Base-by-base conservation (phyloP, 2,888 invertebrate species). In the Fragum fragum region DNA sequence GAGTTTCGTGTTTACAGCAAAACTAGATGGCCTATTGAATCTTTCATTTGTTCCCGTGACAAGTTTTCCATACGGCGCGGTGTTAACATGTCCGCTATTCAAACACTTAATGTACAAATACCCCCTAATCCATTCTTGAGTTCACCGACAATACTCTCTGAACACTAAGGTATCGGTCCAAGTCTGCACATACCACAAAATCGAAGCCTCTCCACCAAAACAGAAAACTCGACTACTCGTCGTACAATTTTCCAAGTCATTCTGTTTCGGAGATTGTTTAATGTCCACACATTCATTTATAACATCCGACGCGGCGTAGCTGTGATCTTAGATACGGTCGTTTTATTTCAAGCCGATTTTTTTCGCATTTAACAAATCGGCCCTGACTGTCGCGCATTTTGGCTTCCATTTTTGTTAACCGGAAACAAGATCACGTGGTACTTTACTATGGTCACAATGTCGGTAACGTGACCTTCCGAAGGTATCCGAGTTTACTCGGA, bases 1-100 rank as follows among this genome's bases (percentile, higher is more conserved):
- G 36, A 72, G 72, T 26, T 57, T 72, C n/a, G 72, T 72, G 55
- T 72, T 72, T 23, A 72, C 72, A 29, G 72, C 32, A 72, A 72
- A 72, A 59, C 53, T 59, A 18, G 57, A 18, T 14, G 59, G 16
- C 14, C 32, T 36, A 36, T 36, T 36, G 32, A 36, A 36, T 9
- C 57, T 26, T 26, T 72, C 6, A 36, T 59, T 72, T 32, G n/a
- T 72, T 32, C 59, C 57, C 36, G 57, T 59, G 11, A 59, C 23
- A 3, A 59, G 32, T 59, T 59, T 72, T 32, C 72, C 72, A 36
- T 72, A 36, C 39, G 61, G 36, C 9, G 61, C 57, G 59, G 26
- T 39, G 47, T 73, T 73, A 26, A 73, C 61, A 28, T 73, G 42
- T 21, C 61, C 73, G 29, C 26, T 36, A 11, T 66, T 66, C 36